Evolutionary conservation across 2,888 invertebrate species (phyloP).

Genomic region (Heliconius aoede): DNA sequence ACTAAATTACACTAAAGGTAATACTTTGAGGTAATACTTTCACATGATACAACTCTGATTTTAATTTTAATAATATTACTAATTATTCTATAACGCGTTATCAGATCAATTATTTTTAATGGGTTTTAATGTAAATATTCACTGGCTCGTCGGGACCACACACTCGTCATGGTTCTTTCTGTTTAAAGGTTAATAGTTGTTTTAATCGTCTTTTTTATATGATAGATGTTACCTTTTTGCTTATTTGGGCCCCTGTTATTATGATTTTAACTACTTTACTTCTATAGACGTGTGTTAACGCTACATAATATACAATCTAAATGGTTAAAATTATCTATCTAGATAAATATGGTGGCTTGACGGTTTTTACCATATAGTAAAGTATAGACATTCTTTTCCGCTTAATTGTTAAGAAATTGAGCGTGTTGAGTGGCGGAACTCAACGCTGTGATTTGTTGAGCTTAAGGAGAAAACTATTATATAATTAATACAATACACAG

Average conservation of each 20-base stretch:
- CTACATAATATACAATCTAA: not conserved
- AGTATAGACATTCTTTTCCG: no score
- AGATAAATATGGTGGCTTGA: not conserved
- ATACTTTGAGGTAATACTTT: slow-evolving; percentile 1
- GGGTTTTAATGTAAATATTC: slow-evolving; percentile 43
- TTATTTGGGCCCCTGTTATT: slow-evolving; percentile 28
- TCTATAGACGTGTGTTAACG: not conserved
- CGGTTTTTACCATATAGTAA: no score
- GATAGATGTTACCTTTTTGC: slow-evolving; percentile 36
- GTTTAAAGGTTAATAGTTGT: slow-evolving; percentile 51
- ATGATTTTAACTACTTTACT: slow-evolving; percentile 16
- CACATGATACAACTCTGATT: slow-evolving; percentile 22
- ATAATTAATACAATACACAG: no score
- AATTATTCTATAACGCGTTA: slow-evolving; percentile 41
- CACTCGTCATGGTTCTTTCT: slow-evolving; percentile 43
- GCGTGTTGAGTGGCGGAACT: not conserved
- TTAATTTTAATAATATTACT: slow-evolving; percentile 37
- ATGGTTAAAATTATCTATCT: not conserved
- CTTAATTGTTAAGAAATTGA: not conserved
- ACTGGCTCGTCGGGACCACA: slow-evolving; percentile 43
- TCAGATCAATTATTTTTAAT: slow-evolving; percentile 47
- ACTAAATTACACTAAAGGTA: not conserved
- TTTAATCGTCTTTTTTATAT: slow-evolving; percentile 47
- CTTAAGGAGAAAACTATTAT: no score
- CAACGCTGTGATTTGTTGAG: not conserved